Percentiles rank a stretch among this genome's conserved stretches.
These are phyloP conservation scores for Himalopsyche kuldschensis DNA, from an alignment of 2,888 invertebrate species.

Conservation along the genomic window DNA sequence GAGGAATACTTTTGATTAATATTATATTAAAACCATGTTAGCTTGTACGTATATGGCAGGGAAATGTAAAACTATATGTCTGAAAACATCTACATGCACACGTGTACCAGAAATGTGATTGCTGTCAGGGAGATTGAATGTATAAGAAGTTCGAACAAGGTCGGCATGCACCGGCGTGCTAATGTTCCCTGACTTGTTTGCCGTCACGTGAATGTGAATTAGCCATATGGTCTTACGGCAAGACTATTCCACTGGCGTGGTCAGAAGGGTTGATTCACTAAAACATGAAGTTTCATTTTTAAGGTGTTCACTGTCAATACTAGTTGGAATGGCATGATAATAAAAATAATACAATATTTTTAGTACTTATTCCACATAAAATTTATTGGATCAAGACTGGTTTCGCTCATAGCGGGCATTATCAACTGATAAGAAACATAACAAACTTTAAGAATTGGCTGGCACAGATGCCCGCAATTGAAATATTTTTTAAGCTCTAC, in stretches of 20 bases:
- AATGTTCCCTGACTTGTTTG: neutral
- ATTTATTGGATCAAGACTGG: too few species aligned
- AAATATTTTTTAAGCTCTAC: too few species aligned
- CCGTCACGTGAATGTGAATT: neutral
- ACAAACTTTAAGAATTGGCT: too few species aligned
- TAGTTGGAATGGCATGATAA: too few species aligned
- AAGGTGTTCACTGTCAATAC: too few species aligned
- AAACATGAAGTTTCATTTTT: too few species aligned
- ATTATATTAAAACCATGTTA: neutral
- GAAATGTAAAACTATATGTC: neutral
- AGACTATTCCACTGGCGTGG: neutral
- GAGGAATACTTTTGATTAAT: neutral
- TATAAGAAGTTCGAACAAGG: neutral
- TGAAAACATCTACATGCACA: neutral
- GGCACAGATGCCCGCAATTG: too few species aligned
- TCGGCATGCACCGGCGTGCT: neutral
- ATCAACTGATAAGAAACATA: too few species aligned
- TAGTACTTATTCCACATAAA: too few species aligned
- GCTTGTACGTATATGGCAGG: neutral
- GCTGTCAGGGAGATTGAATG: neutral
- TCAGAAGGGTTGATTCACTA: neutral
- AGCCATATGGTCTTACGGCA: neutral
- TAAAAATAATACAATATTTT: too few species aligned
- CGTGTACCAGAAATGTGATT: neutral
- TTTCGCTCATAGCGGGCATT: too few species aligned